Evolutionary conservation across 2,888 invertebrate species (phyloP), one percentile per base, ranked within the genome.

Genomic region (Drosophila meridionalis): DNA sequence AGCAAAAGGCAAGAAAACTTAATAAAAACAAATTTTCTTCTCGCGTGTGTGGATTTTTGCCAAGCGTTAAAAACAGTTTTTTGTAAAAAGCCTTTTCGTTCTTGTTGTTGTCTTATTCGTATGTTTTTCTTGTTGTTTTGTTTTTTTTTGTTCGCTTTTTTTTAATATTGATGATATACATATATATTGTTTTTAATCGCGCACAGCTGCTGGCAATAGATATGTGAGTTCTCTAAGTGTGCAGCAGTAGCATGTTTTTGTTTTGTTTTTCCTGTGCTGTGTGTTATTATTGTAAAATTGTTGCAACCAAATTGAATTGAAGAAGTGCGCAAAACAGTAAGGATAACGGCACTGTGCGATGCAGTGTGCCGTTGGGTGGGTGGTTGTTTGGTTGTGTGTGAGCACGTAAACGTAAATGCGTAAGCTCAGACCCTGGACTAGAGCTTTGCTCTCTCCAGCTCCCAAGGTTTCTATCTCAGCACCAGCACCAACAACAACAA

Each of bases 331-430:
- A 76, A 63, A 80, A 69, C 48, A 69, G 58, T 65, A 42, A 63
- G 73, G 76, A 78, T 76, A 80, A 78, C 63, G 60, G 57, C 34
- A 59, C 47, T 63, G 30, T 53, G 36, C 20, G 30, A 45, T 61
- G 47, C 40, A 40, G 9, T 60, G 48, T 43, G 32, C 4, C n/a
- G 9, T 14, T 59, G 45, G 26, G 53, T 47, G 34, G 45, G 28
- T 43, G 50, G 36, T 34, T 50, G 12, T 65, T 57, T 30, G 40
- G 52, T 58, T 58, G 45, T 34, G 26, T 60, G 55, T 59, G 58
- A 66, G 74, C 62, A 82, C 74, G 77, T 80, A 76, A 76, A 81
- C 76, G 87, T 83, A 83, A 80, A 86, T 88, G 87, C 84, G 87
- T 83, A 89, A 77, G 72, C 84, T 81, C 67, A 58, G 80, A 76